These are phyloP conservation scores for Thunnus thynnus DNA, from an alignment of 2,113 vertebrate species.

Conservation along the genomic window DNA sequence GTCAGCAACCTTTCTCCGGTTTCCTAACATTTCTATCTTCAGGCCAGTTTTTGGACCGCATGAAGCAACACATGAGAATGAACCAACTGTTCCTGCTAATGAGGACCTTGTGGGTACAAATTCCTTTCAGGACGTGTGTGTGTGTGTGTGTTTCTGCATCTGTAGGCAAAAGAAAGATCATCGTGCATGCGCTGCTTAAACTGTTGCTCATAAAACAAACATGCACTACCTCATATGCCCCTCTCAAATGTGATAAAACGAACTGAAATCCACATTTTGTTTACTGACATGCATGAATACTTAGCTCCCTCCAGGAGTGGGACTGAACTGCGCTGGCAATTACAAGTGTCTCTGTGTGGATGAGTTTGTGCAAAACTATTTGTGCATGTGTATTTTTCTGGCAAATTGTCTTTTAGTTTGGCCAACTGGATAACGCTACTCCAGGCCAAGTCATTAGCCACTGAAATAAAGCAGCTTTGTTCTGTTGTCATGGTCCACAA, in stretches of 20 bases:
- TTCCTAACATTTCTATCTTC: constrained; percentile 19
- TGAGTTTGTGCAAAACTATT: constrained; percentile 64
- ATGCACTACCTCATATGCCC: not conserved
- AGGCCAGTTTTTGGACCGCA: constrained; percentile 20
- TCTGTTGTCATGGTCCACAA: constrained; percentile 76
- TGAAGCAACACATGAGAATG: constrained; percentile 40
- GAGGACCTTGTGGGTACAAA: constrained; percentile 69
- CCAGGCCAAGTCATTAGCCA: constrained; percentile 74
- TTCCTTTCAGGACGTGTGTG: constrained; percentile 50
- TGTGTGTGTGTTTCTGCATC: constrained; percentile 7
- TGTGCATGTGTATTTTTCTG: constrained; percentile 60
- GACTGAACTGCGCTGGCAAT: constrained; percentile 23
- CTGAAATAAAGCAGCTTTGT: constrained; percentile 79
- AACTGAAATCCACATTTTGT: constrained; percentile 46
- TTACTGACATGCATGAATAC: constrained; percentile 30
- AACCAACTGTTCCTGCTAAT: constrained; percentile 56
- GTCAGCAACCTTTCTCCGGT: not conserved
- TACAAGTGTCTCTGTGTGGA: constrained; percentile 56
- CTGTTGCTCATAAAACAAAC: constrained; percentile 7
- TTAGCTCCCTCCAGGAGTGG: constrained; percentile 16
- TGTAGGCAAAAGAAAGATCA: not conserved
- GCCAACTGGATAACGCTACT: constrained; percentile 52
- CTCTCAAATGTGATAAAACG: constrained; percentile 25
- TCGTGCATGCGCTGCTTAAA: not conserved
- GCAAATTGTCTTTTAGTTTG: constrained; percentile 50